Evolutionary conservation across 2,797 vertebrate genomes (phyloP).

Genomic region (Microchirus variegatus): DNA sequence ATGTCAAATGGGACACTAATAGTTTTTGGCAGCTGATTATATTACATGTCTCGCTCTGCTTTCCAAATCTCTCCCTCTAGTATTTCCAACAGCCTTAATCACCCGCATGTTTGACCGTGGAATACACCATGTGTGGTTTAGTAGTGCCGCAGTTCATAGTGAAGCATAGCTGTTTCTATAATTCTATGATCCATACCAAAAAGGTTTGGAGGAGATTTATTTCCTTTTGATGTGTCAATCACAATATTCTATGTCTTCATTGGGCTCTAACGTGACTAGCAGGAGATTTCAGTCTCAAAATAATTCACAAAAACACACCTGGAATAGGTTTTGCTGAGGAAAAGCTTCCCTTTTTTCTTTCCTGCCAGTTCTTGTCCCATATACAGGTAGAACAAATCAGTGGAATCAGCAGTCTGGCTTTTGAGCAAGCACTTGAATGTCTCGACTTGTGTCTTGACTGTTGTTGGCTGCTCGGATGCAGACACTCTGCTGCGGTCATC

Average conservation of each 20-base stretch:
- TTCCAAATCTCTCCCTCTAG: neutral
- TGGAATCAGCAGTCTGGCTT: conserved; percentile 21
- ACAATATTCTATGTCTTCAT: neutral
- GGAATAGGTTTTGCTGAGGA: conserved; percentile 11
- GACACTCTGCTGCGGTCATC: conserved; percentile 61
- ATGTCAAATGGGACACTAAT: neutral
- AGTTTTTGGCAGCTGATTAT: conserved; percentile 12
- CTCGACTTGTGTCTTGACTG: conserved; percentile 45
- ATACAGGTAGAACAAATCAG: conserved; percentile 38
- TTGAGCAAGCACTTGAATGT: conserved; percentile 33
- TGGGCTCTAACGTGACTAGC: neutral
- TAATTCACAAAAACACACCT: conserved; percentile 15
- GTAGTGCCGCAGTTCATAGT: too few species aligned
- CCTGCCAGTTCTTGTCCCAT: neutral
- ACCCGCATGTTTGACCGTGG: conserved; percentile 1
- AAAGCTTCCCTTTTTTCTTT: conserved; percentile 7
- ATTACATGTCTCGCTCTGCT: conserved; percentile 6
- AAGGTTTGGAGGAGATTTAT: neutral
- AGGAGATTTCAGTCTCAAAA: neutral
- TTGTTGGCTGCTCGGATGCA: conserved; percentile 43
- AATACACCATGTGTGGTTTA: neutral
- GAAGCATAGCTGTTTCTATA: too few species aligned
- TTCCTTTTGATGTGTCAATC: conserved; percentile 1
- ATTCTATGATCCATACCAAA: too few species aligned
- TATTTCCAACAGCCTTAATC: neutral